Evolutionary conservation across 92 coral and sea anemone species (phyloP).

Genomic region (Ricordea florida): DNA sequence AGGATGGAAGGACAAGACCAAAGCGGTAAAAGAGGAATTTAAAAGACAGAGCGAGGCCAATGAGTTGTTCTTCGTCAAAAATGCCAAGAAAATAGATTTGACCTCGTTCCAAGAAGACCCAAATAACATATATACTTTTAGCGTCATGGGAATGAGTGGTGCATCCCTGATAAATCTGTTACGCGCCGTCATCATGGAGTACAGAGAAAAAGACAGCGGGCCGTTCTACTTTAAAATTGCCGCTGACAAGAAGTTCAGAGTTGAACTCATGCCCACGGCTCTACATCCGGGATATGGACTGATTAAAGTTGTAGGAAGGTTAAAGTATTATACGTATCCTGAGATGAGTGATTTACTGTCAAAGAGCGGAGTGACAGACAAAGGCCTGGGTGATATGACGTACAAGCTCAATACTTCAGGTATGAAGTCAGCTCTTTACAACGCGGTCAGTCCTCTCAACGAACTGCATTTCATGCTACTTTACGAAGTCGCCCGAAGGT

Average conservation of each 20-base stretch:
- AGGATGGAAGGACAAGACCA: slow-evolving; percentile 87
- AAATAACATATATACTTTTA: slow-evolving; percentile 26
- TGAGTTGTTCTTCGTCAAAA: slow-evolving; percentile 73
- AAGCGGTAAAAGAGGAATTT: slow-evolving; percentile 72
- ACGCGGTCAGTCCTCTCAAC: slow-evolving; percentile 90
- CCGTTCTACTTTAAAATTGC: slow-evolving; percentile 85
- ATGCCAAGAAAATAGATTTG: slow-evolving; percentile 42
- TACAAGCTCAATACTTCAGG: slow-evolving; percentile 79
- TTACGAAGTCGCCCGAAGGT: slow-evolving; percentile 80
- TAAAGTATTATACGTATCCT: slow-evolving; percentile 75
- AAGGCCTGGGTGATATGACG: slow-evolving; percentile 85
- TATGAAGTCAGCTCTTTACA: slow-evolving; percentile 80
- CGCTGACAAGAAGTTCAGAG: slow-evolving; percentile 82
- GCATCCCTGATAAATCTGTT: slow-evolving; percentile 69
- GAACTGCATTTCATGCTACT: slow-evolving; percentile 87
- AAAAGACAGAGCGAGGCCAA: slow-evolving; percentile 80
- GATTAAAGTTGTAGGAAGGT: slow-evolving; percentile 78
- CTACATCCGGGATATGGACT: slow-evolving; percentile 83
- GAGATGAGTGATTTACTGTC: slow-evolving; percentile 76
- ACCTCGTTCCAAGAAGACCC: slow-evolving; percentile 44
- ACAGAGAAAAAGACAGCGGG: slow-evolving; percentile 61
- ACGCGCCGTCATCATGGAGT: slow-evolving; percentile 57
- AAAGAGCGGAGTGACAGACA: slow-evolving; percentile 77
- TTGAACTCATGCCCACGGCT: slow-evolving; percentile 82
- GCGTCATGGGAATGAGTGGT: slow-evolving; percentile 73